Evolutionary conservation across 1,140 invertebrate genomes (phyloP), one percentile per base, ranked within the genome.

Genomic region (Drosophila elegans): DNA sequence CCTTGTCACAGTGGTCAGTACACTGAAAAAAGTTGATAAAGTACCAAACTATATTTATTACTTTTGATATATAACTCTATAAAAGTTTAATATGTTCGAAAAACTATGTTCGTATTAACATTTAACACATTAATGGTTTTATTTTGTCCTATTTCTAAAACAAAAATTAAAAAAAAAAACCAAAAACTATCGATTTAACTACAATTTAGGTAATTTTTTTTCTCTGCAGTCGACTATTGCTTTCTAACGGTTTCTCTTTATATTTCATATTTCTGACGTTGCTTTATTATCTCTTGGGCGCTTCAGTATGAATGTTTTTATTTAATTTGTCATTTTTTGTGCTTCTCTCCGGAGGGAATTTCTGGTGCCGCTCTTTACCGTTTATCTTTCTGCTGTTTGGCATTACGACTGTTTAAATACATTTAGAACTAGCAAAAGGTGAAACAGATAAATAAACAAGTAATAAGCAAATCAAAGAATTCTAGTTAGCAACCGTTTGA

Each of bases 271-370:
- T 66, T 60, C 42, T 55, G 34, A 38, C 56, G 51, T 64, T 16
- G 59, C 45, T 69, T 56, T 46, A 45, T 51, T 63, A 55, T 55
- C 63, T 54, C 46, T 53, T 21, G 52, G 42, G 52, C 49, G 48
- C 39, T 56, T 51, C 45, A 45, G 46, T 45, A 62, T 80, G 6
- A 42, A 16, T 32, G 29, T 32, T 38, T 74, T 71, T 69, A 85
- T 77, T 84, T 57, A 76, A 80, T 80, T 84, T 53, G 60, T 54
- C 71, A 27, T 49, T 83, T 69, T 27, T 80, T 32, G 11, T 27
- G 16, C n/a, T 29, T 21, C 27, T 11, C 11, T 21, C 29, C 44
- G 3, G 10, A 27, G 63, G 32, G 46, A 45, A 68, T 46, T 29
- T 38, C 13, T 36, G 12, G 11, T 64, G 36, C 45, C 21, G n/a